A percentile compares a stretch with the other conserved stretches of the same genome.
Conservation (phyloP, 2,888 invertebrate species). For the Brachylomia viminalis region DNA sequence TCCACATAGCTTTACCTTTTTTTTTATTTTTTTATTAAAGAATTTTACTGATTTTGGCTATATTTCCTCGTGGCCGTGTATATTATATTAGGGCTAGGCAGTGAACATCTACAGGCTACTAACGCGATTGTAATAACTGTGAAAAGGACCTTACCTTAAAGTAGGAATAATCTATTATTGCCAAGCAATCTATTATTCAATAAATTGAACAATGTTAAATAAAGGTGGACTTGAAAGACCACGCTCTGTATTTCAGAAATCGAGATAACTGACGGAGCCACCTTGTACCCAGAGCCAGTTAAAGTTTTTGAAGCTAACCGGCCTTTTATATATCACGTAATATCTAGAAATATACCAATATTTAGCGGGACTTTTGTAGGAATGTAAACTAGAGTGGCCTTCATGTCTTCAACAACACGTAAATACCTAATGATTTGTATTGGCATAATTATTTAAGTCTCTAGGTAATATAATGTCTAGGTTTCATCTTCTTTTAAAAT, state of each 20-base stretch:
- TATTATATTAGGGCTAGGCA: neutral
- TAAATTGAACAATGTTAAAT: neutral
- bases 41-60: neutral
- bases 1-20: too few relatives aligned
- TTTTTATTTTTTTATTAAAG: too few relatives aligned
- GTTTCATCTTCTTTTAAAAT: neutral
- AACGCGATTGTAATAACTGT: neutral
- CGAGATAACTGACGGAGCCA: fast-evolving
- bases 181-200: neutral
- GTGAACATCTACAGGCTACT: too few relatives aligned
- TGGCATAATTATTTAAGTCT: neutral
- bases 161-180: neutral
- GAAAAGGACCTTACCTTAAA: neutral
- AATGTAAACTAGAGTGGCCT: neutral
- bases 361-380: slow-evolving; percentile 38
- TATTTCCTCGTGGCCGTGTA: neutral
- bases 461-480: neutral
- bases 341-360: slow-evolving; percentile 5
- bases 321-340: slow-evolving; percentile 29
- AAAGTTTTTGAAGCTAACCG: slow-evolving; percentile 28
- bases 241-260: neutral
- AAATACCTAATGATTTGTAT: neutral
- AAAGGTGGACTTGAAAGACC: neutral
- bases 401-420: neutral
- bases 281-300: neutral